These are phyloP conservation scores for Cylas formicarius DNA, from an alignment of 1,140 invertebrate species.

Conservation along the genomic window DNA sequence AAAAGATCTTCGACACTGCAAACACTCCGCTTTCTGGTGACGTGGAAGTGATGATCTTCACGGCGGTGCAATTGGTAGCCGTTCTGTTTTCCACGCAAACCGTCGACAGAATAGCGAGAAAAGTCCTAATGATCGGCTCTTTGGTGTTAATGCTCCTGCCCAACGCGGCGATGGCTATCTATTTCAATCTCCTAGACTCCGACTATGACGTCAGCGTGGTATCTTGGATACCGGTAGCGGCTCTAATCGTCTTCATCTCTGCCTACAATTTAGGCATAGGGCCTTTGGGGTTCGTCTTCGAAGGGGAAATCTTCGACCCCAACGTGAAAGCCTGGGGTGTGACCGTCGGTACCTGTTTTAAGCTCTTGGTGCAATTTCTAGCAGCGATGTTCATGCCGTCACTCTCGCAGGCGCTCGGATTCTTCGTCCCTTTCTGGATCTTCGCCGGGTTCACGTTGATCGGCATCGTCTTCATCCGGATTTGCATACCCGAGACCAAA, in stretches of 20 bases:
- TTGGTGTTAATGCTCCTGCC: constrained; percentile 49
- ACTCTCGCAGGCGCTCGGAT: constrained; percentile 52
- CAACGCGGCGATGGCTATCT: constrained; percentile 15
- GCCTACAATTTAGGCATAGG: constrained; percentile 53
- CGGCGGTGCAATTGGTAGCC: constrained; percentile 58
- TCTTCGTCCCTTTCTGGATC: constrained; percentile 65
- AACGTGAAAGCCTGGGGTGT: constrained; percentile 65
- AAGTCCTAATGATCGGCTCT: constrained; percentile 61
- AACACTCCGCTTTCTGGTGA: constrained; percentile 49
- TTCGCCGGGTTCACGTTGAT: constrained; percentile 61
- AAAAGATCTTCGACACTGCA: constrained; percentile 58
- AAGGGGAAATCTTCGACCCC: constrained; percentile 71
- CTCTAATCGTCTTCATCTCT: constrained; percentile 14
- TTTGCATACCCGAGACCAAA: constrained; percentile 70
- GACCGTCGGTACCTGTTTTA: constrained; percentile 61
- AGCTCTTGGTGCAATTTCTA: too few species aligned
- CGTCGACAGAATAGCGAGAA: constrained; percentile 65
- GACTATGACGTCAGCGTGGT: constrained; percentile 8
- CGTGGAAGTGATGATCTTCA: constrained; percentile 69
- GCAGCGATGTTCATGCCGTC: constrained; percentile 64
- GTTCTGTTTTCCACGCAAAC: constrained; percentile 59
- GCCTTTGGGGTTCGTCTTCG: constrained; percentile 72
- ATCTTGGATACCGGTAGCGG: constrained; percentile 21
- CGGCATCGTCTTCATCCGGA: constrained; percentile 50
- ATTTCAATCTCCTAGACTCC: constrained; percentile 15